Evolutionary conservation across 2,888 invertebrate species (phyloP), one percentile per base, ranked within the genome.

Genomic region (Griposia aprilina): DNA sequence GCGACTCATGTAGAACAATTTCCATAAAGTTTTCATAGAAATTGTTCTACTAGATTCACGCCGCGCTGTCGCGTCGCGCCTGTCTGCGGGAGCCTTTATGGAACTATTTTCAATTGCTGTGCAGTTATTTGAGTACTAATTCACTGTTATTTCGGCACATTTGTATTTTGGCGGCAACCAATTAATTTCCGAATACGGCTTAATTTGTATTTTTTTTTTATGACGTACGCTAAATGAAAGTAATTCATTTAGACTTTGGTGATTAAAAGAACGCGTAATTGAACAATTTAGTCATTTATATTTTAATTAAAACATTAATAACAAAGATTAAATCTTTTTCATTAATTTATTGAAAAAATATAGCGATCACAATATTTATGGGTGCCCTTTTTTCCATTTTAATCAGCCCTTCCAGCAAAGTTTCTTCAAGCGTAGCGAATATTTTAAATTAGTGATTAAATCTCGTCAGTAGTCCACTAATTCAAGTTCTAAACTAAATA

Each of bases 401-500:
- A 17, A 70, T 26, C 17, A 50, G 36, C 6, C 2, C 23, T 45
- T 26, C 1, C 50, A 41, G 8, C 0, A 11, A 41, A 36, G 11
- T 59, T 36, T 48, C 15, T 20, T 59, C 20, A 50, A 7, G 4
- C 5, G 6, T 15, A 74, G 36, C 11, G 7, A 59, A 73, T 2
- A 45, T n/a, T 74, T 36, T 17, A 75, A 52, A 30, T 15, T 15
- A 48, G 11, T 3, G 1, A 23, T 30, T 23, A 7, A 41, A 45
- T 55, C 20, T 45, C 5, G n/a, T 23, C 8, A 20, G 7, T 45
- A 62, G 15, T 77, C 2, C 7, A 41, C 10, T 50, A 6, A 71
- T 65, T 50, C n/a, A 8, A 71, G n/a, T 50, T 62, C 15, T 30
- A 50, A 55, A 78, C 63, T 50, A 7, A 69, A 57, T 41, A 67